A percentile compares a stretch with the other conserved stretches of the same genome.
Evolutionary conservation across 2,888 invertebrate species (phyloP).

Genomic region (Nemotelus pantherinus): DNA sequence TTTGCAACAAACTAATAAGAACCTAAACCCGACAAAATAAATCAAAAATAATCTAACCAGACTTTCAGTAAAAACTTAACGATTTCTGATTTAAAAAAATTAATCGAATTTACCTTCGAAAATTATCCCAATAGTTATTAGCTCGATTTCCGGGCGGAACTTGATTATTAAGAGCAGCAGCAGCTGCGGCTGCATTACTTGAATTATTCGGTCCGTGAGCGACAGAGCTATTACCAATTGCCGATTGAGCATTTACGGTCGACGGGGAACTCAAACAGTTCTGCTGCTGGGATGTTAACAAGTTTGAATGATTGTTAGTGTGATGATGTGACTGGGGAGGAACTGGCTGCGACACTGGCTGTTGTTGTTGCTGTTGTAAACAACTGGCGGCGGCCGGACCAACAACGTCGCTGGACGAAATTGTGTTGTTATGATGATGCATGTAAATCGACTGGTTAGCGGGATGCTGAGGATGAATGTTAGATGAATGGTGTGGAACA

Average conservation of each 20-base stretch:
- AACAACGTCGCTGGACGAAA: constrained; percentile 53
- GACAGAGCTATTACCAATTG: constrained; percentile 54
- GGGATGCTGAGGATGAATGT: constrained; percentile 47
- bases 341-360: not conserved
- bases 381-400: constrained; percentile 53
- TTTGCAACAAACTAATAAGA: too few species aligned
- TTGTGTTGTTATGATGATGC: constrained; percentile 63
- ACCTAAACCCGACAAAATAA: too few species aligned
- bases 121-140: constrained; percentile 95
- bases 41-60: too few species aligned
- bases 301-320: constrained; percentile 50
- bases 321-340: constrained; percentile 28
- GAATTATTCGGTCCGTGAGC: constrained; percentile 58
- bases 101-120: constrained; percentile 76
- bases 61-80: too few species aligned
- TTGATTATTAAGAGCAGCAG: constrained; percentile 82
- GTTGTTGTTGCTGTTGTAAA: constrained; percentile 58
- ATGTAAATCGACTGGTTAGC: constrained; percentile 62
- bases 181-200: constrained; percentile 53
- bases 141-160: constrained; percentile 90
- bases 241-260: constrained; percentile 45
- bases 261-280: constrained; percentile 51
- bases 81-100: too few species aligned
- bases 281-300: constrained; percentile 48
- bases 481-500: constrained; percentile 53